These are phyloP conservation scores for Haemorhous mexicanus DNA, from an alignment of 2,113 vertebrate species.

Conservation along the genomic window DNA sequence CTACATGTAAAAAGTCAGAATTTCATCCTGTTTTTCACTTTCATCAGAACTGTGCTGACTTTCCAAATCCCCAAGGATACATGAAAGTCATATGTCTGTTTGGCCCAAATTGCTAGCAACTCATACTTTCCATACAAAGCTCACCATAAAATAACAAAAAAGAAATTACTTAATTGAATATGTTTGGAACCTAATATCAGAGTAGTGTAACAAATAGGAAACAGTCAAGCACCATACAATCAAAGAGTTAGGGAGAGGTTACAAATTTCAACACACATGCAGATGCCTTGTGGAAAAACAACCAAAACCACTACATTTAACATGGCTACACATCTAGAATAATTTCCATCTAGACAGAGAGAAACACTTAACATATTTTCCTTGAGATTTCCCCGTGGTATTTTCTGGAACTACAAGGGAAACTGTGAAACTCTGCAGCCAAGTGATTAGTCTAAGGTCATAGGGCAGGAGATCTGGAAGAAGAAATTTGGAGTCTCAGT, in stretches of 20 bases:
- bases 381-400: background rate
- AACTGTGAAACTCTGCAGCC: background rate
- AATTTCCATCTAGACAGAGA: background rate
- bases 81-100: background rate
- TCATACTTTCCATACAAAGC: conserved; percentile 40
- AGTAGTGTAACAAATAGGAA: conserved; percentile 41
- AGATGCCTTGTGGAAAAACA: conserved; percentile 5
- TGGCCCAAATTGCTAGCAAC: background rate
- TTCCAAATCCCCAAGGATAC: background rate
- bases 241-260: background rate
- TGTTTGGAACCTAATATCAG: conserved; percentile 32
- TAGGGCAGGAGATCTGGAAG: background rate
- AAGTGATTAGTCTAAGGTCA: background rate
- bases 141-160: conserved; percentile 36
- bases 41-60: background rate
- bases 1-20: background rate
- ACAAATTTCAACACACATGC: background rate
- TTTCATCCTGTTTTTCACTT: background rate
- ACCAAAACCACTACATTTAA: background rate
- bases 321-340: background rate
- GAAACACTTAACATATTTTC: background rate
- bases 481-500: background rate
- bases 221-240: background rate
- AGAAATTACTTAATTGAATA: conserved; percentile 33
- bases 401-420: background rate